Percentiles rank a stretch among this genome's conserved stretches.
phyloP scores from a whole-genome alignment of 2,888 invertebrate species.

The Meta bourneti region DNA sequence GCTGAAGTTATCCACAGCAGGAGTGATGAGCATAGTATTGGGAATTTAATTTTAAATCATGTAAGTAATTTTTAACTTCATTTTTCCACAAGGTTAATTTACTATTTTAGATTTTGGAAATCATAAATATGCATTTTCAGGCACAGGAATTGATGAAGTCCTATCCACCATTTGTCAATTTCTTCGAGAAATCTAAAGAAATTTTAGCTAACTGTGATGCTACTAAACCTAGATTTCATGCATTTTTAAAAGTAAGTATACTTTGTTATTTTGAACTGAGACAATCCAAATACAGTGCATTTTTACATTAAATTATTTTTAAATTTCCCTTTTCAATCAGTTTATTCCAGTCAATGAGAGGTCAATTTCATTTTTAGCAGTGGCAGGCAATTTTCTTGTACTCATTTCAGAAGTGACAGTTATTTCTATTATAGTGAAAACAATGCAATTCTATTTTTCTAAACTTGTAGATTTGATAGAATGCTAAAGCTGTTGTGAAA shows the following conservation, averaged over 20 bases:
- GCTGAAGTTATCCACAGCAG: slow-evolving; percentile 86
- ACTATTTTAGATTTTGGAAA: not conserved
- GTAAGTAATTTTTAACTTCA: slow-evolving; percentile 81
- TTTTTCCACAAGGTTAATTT: not conserved
- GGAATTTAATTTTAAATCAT: slow-evolving; percentile 92
- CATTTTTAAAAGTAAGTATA: slow-evolving; percentile 94
- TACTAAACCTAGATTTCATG: slow-evolving; percentile 97
- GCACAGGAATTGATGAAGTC: slow-evolving; percentile 93
- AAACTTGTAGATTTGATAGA: too few relatives aligned
- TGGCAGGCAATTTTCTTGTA: too few relatives aligned
- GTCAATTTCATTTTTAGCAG: too few relatives aligned
- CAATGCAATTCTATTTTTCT: too few relatives aligned
- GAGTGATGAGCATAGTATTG: slow-evolving; percentile 93
- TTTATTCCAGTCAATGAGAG: too few relatives aligned
- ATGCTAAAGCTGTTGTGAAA: too few relatives aligned
- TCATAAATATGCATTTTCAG: slow-evolving; percentile 79
- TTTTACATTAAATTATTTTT: too few relatives aligned
- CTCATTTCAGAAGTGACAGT: too few relatives aligned
- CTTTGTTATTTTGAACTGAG: not conserved
- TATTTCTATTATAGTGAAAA: too few relatives aligned
- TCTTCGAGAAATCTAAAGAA: slow-evolving; percentile 97
- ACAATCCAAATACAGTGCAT: not conserved
- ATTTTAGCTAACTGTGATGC: slow-evolving; percentile 94
- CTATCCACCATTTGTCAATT: slow-evolving; percentile 99
- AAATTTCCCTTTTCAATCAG: too few relatives aligned